Evolutionary conservation across 2,113 vertebrate genomes (phyloP), one percentile per base, ranked within the genome.

Genomic region (Pangasianodon hypophthalmus): DNA sequence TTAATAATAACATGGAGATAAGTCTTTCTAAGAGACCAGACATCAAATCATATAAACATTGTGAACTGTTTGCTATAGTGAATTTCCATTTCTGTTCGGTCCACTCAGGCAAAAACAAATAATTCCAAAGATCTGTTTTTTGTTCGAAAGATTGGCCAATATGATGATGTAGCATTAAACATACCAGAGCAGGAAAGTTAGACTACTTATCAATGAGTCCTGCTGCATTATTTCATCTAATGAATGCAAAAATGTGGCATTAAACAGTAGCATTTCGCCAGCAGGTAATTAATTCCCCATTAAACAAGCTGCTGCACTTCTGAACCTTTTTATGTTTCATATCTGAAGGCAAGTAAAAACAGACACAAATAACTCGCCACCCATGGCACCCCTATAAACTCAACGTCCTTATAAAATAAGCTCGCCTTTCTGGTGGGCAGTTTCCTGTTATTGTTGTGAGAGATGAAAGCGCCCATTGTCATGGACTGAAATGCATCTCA

Each of bases 381-480:
- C 69, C 75, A 54, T 67, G 44, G 86, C 82, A 85, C 85, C 73
- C 86, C 54, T 80, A 92, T 90, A 90, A 90, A 90, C n/a, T 64
- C 54, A 88, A 85, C 48, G 37, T 37, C 32, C 54, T 86, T 71
- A 62, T 85, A 82, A 90, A 81, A 86, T 54, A 67, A 86, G 73
- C 87, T 87, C 44, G 77, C 29, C 83, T 73, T 71, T 84, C 84
- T 90, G 86, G 87, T 89, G 90, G 86, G 73, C 86, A 88, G 91
- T 46, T 90, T 90, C 84, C 84, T 92, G 89, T 90, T 92, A 87
- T 88, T 92, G 91, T 69, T 58, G 83, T 24, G 19, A 41, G 19
- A 87, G 89, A 90, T 92, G 87, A 90, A 92, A 90, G 84, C 16
- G 1, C n/a, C 84, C 84, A 87, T 88, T 92, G 91, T 88, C 89